Evolutionary conservation across 2,888 invertebrate species (phyloP), one percentile per base, ranked within the genome.

Genomic region (Oxyteleia sp.): DNA sequence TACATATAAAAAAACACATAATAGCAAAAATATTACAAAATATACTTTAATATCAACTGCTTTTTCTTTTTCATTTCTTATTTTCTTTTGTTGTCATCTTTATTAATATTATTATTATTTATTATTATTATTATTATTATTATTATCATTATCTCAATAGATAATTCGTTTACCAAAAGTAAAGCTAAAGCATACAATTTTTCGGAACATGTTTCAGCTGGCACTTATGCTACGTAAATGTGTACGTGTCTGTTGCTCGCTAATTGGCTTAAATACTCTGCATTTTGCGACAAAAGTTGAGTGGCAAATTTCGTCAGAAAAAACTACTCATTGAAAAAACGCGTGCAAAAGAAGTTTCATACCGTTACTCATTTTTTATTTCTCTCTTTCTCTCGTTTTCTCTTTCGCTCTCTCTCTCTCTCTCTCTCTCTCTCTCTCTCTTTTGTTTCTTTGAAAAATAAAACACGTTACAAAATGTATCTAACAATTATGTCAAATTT

Each of bases 221-320:
- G 89, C 85, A 87, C 90, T 92, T 92, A 92, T 85, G 83, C 90
- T 92, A 93, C 92, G 88, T 90, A 92, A 89, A 92, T 92, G 92
- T 92, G 91, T 92, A 92, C 91, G 91, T 90, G 90, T 92, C 89
- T 91, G 91, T 91, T 91, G 90, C 91, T 90, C 89, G 90, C 90
- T 92, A 92, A 92, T 92, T 92, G 90, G 91, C 90, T 90, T 91
- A 92, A 91, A 93, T 93, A 93, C 88, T 91, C 89, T 88, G 90
- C 90, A 88, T 90, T 89, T 90, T 87, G 89, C 90, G 90, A 92
- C 91, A 92, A 91, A 86, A 91, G 89, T 90, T 90, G 85, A 89
- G 86, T 90, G 90, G 89, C 89, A 88, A 90, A 90, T 88, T 83
- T 87, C 85, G 79, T 85, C 88, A 86, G 84, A 87, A 86, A 87